Base-by-base conservation (phyloP, 1,140 invertebrate species). In the Drosophila carrolli region DNA sequence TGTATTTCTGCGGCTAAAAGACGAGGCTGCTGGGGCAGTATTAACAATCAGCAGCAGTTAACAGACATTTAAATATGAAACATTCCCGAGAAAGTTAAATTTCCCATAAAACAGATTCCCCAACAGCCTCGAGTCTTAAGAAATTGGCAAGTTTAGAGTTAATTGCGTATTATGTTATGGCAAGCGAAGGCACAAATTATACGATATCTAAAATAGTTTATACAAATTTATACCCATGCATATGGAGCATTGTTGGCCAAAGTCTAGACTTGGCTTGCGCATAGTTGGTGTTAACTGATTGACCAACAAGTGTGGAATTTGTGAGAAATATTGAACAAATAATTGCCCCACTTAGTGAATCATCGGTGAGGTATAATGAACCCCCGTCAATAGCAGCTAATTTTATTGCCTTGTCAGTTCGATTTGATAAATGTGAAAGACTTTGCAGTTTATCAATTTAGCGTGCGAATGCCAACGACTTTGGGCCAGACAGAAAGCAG, bases 111-210 rank as follows among this genome's bases (percentile, higher is more conserved):
- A 29, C 29, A 48, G 13, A 32, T 32, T 14, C 47, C 47, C 29
- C 50, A 37, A 37, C 50, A 53, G 50, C 50, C 50, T 53, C 32
- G 32, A 62, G 35, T 59, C 60, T 60, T 63, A 57, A 57, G 44
- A 66, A 53, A 46, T 54, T 53, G 46, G 61, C 61, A 43, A 53
- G 13, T 44, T n/a, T 68, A 68, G 65, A 44, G 40, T 67, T 67
- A 67, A 54, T 66, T 68, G 65, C 60, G 62, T 60, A 63, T 46
- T 63, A 61, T 44, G 56, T 63, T 63, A 63, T 60, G 56, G 40
- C 16, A 44, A 66, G 60, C 46, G 23, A 66, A 44, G 35, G 65
- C 60, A 66, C 65, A 68, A 68, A 68, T 68, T 68, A 68, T 66
- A 53, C 60, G 35, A 68, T 66, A 53, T 46, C 48, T 51, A 35